Evolutionary conservation across 2,888 invertebrate species (phyloP).

Genomic region (Cerastoderma edule): DNA sequence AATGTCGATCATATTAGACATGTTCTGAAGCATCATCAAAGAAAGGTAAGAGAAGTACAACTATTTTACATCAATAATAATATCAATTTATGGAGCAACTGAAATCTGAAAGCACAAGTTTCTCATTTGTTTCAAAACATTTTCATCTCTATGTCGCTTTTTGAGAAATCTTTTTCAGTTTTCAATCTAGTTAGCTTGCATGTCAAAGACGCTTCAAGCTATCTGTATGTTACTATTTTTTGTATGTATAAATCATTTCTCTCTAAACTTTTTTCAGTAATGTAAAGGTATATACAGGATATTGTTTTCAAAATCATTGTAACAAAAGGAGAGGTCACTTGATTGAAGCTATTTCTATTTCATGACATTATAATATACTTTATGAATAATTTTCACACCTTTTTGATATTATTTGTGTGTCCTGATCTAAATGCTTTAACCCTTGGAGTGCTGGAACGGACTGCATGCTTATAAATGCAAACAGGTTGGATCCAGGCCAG

Average conservation of each 20-base stretch:
- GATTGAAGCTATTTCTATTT: slow-evolving; percentile 1
- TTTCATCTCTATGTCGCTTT: background rate
- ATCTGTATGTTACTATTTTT: background rate
- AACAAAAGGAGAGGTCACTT: background rate
- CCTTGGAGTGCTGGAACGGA: background rate
- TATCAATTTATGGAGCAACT: too few relatives aligned
- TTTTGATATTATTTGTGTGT: background rate
- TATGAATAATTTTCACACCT: background rate
- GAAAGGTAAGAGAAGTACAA: too few relatives aligned
- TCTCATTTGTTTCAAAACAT: too few relatives aligned
- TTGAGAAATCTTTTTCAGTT: background rate
- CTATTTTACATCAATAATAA: too few relatives aligned
- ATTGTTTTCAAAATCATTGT: slow-evolving; percentile 5
- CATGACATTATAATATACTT: background rate
- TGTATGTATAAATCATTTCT: background rate
- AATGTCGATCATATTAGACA: too few relatives aligned
- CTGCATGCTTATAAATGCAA: too few relatives aligned
- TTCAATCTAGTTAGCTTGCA: background rate
- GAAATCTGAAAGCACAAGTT: too few relatives aligned
- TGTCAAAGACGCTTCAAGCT: background rate
- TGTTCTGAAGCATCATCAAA: too few relatives aligned
- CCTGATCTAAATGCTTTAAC: background rate
- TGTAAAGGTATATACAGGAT: background rate
- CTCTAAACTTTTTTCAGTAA: background rate
- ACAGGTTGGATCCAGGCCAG: too few relatives aligned